Evolutionary conservation across 53 echinoderm and acorn worm genomes (phyloP), one percentile per base, ranked within the genome.

Genomic region (Echinarachnius parma): DNA sequence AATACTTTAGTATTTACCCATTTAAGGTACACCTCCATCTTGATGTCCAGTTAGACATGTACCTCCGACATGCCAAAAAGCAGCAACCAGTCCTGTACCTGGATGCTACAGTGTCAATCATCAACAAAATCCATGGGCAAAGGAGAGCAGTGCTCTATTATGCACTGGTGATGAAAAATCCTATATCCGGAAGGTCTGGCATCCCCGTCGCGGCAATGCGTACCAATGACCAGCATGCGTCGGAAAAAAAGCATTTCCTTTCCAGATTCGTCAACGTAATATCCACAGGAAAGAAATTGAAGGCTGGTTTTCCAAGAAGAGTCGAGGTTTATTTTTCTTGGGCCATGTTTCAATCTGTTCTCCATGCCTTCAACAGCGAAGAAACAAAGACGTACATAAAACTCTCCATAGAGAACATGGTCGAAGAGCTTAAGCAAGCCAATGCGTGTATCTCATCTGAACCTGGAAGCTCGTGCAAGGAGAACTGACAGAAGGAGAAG

Each of bases 51-150:
- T 31, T 52, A 0, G n/a, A 76, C 2, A 9, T 80, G 18, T 80
- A 80, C 59, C 46, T 80, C 3, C 42, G 30, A 26, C 28, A 59
- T 28, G 4, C 24, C 0, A 68, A 56, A 31, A 66, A 68, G 18
- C 68, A 60, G 2, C 55, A 37, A 9, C 21, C 28, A 16, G 59
- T 58, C 3, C 46, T 81, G 37, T 48, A 81, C 18, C 42, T 81
- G 3, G 81, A 81, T 26, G 81, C 81, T 2, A 81, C 75, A 18
- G 62, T n/a, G 20, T 81, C 81, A 8, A 31, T 80, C 15, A 58
- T 82, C 1, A 82, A 65, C 54, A 81, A 81, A 16, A 61, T 82
- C 18, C 76, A 64, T 0, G 76, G 77, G 23, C 82, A 82, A 45
- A 33, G 30, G 10, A 76, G 77, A 26, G 30, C 47, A 22, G 45